Evolutionary conservation across 1,140 invertebrate genomes (phyloP), one percentile per base, ranked within the genome.

Genomic region (Microplitis demolitor): DNA sequence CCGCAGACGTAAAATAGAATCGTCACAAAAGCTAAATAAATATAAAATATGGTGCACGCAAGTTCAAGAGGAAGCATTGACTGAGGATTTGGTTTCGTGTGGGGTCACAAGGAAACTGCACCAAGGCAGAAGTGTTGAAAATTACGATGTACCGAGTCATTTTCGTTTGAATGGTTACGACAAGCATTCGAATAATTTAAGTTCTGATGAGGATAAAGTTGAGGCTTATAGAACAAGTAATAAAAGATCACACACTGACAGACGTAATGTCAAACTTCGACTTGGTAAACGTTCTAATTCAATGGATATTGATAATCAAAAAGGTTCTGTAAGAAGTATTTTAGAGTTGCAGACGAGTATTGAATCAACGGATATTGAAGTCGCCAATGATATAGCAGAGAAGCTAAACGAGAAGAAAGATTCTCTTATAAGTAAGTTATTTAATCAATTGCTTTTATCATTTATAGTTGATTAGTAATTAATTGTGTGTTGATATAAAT

Each of bases 351-450:
- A 67, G 34, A 85, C 85, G 3, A 90, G 83, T 39, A 31, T 76
- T 3, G 88, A 89, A 35, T 89, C 88, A 74, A 82, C 87, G 54
- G 82, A 89, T 60, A 88, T 88, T 5, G 90, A 89, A 72, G 88
- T 94, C 68, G 92, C 91, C 39, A 86, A 83, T 60, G 92, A 94
- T 79, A 92, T 94, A 77, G 89, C 91, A 11, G 87, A 88, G 50
- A 93, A 93, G 81, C 87, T 94, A 16, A 86, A 82, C 66, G 93
- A 94, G 83, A 90, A 91, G 71, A 93, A 93, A 75, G 90, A 91
- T 81, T 88, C 90, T 75, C 88, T 94, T 75, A 88, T 94, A 78
- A 87, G 93, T 94, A 88, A 87, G 89, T 88, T n/a, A n/a, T n/a
- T n/a, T n/a, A n/a, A n/a, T n/a, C n/a, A n/a, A n/a, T n/a, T 45